phyloP scores from a whole-genome alignment of 2,888 invertebrate genomes.

The Dichetophora obliterata region DNA sequence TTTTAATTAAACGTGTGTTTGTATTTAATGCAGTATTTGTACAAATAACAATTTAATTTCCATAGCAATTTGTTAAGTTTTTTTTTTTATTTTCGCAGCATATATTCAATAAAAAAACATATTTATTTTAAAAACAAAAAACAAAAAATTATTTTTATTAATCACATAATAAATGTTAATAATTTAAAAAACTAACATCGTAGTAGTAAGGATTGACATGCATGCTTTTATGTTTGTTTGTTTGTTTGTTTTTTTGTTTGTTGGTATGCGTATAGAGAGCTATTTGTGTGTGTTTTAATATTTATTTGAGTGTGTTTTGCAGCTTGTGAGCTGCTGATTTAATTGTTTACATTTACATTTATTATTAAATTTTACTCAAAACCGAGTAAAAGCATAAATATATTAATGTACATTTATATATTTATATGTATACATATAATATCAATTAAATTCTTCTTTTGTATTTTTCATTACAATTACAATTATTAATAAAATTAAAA shows the following conservation, averaged over 20 bases:
- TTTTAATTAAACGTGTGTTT: slow-evolving; percentile 37
- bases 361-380: background rate
- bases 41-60: slow-evolving; percentile 35
- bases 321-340: background rate
- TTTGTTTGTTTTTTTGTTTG: slow-evolving; percentile 9
- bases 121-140: slow-evolving; percentile 19
- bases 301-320: background rate
- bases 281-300: background rate
- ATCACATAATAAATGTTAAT: slow-evolving; percentile 32
- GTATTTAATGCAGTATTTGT: slow-evolving; percentile 4
- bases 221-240: slow-evolving; percentile 14
- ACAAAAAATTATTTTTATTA: background rate
- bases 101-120: slow-evolving; percentile 16
- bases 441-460: slow-evolving; percentile 3
- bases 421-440: background rate
- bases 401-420: background rate
- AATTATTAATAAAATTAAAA: slow-evolving; percentile 11
- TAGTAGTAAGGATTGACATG: slow-evolving; percentile 21
- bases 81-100: slow-evolving; percentile 19
- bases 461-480: background rate
- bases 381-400: background rate
- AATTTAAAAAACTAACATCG: slow-evolving; percentile 30
- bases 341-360: slow-evolving; percentile 27
- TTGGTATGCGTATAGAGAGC: background rate
- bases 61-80: slow-evolving; percentile 17